Conservation (phyloP, 2,113 vertebrate species). For the Galeopterus variegatus region DNA sequence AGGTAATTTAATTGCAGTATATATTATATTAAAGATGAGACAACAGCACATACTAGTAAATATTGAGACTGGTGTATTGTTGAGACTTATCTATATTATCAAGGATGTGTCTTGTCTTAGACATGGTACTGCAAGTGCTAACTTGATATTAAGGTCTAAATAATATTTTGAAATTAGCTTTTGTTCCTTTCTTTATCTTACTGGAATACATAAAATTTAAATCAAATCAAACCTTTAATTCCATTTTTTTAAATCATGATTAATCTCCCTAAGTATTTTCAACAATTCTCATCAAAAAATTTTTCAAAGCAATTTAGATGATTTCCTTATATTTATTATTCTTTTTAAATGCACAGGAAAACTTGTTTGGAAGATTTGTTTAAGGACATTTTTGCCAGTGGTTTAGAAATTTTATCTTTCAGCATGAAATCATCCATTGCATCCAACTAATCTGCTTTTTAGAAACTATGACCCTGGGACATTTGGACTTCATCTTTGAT, state of each 20-base stretch:
- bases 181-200: slow-evolving; percentile 1
- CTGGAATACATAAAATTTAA: background rate
- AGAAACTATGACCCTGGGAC: background rate
- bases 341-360: background rate
- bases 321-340: background rate
- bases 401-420: background rate
- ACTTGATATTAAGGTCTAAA: background rate
- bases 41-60: slow-evolving; percentile 23
- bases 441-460: slow-evolving; percentile 18
- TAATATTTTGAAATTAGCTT: slow-evolving; percentile 39
- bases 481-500: slow-evolving; percentile 53
- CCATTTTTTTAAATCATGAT: background rate
- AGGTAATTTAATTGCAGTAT: slow-evolving; percentile 56
- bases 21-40: slow-evolving; percentile 48
- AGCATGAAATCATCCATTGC: background rate
- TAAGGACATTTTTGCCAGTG: background rate
- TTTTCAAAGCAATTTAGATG: slow-evolving; percentile 3
- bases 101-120: background rate
- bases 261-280: slow-evolving; percentile 21
- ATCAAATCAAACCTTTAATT: slow-evolving; percentile 29
- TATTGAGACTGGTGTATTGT: background rate
- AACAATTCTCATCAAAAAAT: background rate
- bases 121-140: background rate
- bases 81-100: background rate
- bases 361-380: background rate